Base-by-base conservation (phyloP, 2,888 invertebrate species). In the Synanthedon tipuliformis region DNA sequence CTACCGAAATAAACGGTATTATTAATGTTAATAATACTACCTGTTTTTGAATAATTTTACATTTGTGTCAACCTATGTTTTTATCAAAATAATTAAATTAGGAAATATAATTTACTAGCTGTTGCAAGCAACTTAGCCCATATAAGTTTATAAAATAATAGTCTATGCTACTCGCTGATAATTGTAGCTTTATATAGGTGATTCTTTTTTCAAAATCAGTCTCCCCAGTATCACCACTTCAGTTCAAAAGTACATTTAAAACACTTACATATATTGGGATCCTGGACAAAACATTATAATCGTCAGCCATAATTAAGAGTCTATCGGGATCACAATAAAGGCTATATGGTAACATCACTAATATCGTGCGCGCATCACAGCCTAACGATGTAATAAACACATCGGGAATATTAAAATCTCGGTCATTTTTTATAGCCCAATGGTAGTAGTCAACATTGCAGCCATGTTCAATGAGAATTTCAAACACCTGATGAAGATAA, bases 401-500 rank as follows among this genome's bases (percentile, higher is more conserved):
- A 73, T 88, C 88, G 1, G 88, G 84, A 27, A 87, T 64, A 48
- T 4, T 61, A 58, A 7, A 61, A 62, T 11, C 7, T 16, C 5
- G 12, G 52, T 58, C 60, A 50, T 58, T 53, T 34, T 34, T 18
- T 40, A 41, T 50, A 61, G 59, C 13, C 57, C 50, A 41, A 56
- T 48, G 23, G 65, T 57, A 74, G 61, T 84, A 83, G 61, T 88
- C 88, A 40, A 88, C 75, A 68, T 88, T 73, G 56, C 85, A 84
- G 11, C 76, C 81, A 60, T 82, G 75, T 48, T 80, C 72, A 41
- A 75, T 61, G 3, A 88, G 69, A 62, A 87, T 78, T 56, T 76
- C 59, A 52, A 88, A 80, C 16, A 84, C 78, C 88, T 88, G 66
- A 52, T 45, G n/a, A 49, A 12, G 18, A 49, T 18, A 18, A 49